Evolutionary conservation across 2,888 invertebrate genomes (phyloP).

Genomic region (Leptogaster cylindrica): DNA sequence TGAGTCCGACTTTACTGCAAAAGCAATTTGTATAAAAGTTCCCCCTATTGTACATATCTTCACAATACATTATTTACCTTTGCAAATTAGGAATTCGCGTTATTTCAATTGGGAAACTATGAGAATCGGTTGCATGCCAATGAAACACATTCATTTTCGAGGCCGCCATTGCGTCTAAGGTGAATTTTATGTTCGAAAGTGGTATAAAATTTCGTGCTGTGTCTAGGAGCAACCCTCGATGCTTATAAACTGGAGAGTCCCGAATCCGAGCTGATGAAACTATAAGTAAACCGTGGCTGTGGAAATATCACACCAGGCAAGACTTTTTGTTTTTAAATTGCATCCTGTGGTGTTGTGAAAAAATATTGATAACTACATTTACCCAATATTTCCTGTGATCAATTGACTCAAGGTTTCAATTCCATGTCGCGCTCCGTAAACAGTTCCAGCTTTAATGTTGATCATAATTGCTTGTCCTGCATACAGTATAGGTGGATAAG

Average conservation of each 20-base stretch:
- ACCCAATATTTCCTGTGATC: slow-evolving; percentile 60
- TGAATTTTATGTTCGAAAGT: slow-evolving; percentile 70
- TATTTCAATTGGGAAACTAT: slow-evolving; percentile 88
- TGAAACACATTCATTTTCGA: slow-evolving; percentile 92
- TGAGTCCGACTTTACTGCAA: no score
- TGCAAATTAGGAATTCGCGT: slow-evolving; percentile 77
- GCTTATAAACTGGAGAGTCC: slow-evolving; percentile 81
- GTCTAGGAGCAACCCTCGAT: slow-evolving; percentile 88
- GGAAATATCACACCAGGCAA: no score
- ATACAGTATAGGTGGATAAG: no score
- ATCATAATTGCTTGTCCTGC: slow-evolving; percentile 64
- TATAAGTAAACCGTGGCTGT: slow-evolving; percentile 67
- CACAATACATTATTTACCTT: slow-evolving; percentile 61
- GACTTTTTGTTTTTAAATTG: neutral
- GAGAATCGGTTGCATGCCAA: slow-evolving; percentile 91
- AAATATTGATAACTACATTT: slow-evolving; percentile 33
- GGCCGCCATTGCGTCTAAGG: slow-evolving; percentile 84
- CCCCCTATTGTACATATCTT: neutral
- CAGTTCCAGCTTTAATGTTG: slow-evolving; percentile 67
- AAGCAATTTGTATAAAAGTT: no score
- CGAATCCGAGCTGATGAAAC: slow-evolving; percentile 69
- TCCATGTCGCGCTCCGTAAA: slow-evolving; percentile 78
- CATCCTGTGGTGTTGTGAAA: neutral
- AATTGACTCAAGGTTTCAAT: slow-evolving; percentile 79
- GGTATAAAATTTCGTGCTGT: slow-evolving; percentile 88